Base-by-base conservation (phyloP, 2,888 invertebrate genomes). In the Caenorhabditis parvicauda region DNA sequence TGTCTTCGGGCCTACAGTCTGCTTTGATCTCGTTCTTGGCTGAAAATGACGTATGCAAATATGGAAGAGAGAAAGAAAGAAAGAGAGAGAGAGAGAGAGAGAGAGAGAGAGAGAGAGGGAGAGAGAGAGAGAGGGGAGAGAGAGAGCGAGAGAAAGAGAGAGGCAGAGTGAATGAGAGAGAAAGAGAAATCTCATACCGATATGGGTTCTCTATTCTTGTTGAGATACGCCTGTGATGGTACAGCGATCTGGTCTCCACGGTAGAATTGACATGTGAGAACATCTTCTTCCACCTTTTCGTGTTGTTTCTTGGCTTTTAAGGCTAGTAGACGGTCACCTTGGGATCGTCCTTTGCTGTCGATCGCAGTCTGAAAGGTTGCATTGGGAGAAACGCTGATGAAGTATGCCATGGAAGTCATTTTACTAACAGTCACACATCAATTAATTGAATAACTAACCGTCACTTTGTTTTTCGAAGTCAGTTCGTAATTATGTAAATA, bases 261-360 rank as follows among this genome's bases (percentile, higher is more conserved):
- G 24, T 12, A n/a, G 37, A 44, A 17, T 37, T 24, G n/a, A n/a
- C 19, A 17, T 41, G 53, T 14, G 54, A 3, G 53, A 49, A 35
- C 24, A 32, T 28, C 46, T 39, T 52, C 50, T 28, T 12, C 37
- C 21, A 39, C 48, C n/a, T 61, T 41, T 24, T 56, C 51, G 32
- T 67, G 52, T 53, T 70, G 70, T 47, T 60, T 55, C 27, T 61
- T 53, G 3, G 72, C 76, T 37, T 79, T 79, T 27, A 76, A 60
- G 9, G 71, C 75, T 25, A 74, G 63, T 21, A 79, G 62, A 22
- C 77, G 72, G 52, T 79, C 79, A 5, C 79, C 79, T 56, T 79
- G 79, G 3, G 73, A 74, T 42, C 76, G 66, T 17, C 79, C 79
- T 32, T 66, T 49, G 6, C 62, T 69, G 50, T 79, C 76, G 12